These are phyloP conservation scores for Digitonthophagus gazella DNA, from an alignment of 2,888 invertebrate genomes.

Conservation along the genomic window DNA sequence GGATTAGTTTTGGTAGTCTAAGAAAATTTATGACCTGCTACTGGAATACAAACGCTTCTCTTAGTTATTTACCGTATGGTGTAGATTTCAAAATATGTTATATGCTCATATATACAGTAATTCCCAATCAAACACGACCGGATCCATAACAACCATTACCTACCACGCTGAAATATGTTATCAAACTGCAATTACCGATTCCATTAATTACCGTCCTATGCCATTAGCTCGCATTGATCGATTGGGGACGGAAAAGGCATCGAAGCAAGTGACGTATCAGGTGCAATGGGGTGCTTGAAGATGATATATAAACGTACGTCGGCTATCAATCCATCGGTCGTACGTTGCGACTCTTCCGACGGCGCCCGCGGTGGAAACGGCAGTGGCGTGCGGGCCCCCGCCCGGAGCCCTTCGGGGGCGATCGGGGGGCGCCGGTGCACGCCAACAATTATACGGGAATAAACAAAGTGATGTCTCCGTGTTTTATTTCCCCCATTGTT, in stretches of 20 bases:
- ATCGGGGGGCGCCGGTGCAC: slow-evolving; percentile 35
- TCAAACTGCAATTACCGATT: slow-evolving; percentile 5
- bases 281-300: slow-evolving; percentile 18
- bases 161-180: not conserved
- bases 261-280: slow-evolving; percentile 15
- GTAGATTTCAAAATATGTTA: too few relatives aligned
- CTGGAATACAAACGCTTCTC: not conserved
- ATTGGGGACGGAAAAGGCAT: slow-evolving; percentile 3
- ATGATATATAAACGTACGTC: slow-evolving; percentile 12
- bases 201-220: slow-evolving; percentile 13
- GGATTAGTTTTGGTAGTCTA: not conserved
- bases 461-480: slow-evolving; percentile 52
- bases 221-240: slow-evolving; percentile 2
- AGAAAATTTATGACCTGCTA: not conserved
- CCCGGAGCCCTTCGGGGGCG: not conserved
- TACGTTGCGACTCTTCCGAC: slow-evolving; percentile 1
- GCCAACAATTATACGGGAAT: slow-evolving; percentile 50
- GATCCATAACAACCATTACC: slow-evolving; percentile 4
- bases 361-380: not conserved
- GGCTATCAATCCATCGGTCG: slow-evolving; percentile 11
- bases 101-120: too few relatives aligned
- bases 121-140: slow-evolving; percentile 1
- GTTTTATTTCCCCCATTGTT: slow-evolving; percentile 54
- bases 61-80: too few relatives aligned
- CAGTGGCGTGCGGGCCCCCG: slow-evolving; percentile 8